Base-by-base conservation (phyloP, 2,113 vertebrate genomes). In the Aphyosemion australe region DNA sequence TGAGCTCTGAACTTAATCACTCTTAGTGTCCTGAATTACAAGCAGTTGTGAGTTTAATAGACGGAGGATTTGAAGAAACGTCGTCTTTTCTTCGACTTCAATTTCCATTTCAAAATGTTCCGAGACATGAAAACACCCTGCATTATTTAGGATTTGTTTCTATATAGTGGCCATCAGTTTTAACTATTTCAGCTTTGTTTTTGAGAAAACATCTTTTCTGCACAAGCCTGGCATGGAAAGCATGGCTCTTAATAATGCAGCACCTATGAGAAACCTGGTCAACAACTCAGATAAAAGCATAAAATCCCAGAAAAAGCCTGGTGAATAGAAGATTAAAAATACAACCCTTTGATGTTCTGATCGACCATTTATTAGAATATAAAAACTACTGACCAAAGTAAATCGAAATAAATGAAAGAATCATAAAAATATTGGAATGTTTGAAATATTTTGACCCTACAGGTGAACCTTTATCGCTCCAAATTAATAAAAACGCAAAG, bases 91-190 rank as follows among this genome's bases (percentile, higher is more conserved):
- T 8, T 7, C 1, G 6, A 6, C 16, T 12, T 49, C 4, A 55
- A 37, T 39, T 75, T 7, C 19, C 2, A 53, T 58, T 59, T 58
- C 13, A 14, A 46, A 55, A 51, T 39, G 13, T 46, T 56, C 21
- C 59, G 50, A 19, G 67, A 12, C 46, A 63, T 14, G 43, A 12
- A 56, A 61, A 66, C n/a, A 6, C 13, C 11, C 5, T 59, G 12
- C 72, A 67, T 64, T 37, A 63, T 39, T 51, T 9, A 59, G 32
- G 31, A 32, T 53, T 58, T 19, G 37, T n/a, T 19, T 59, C 54
- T 47, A 49, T 19, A 41, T 56, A 47, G 18, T 18, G 11, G 14
- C 16, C 26, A 32, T 4, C 8, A 31, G 14, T 53, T 65, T 65
- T 18, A 61, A 57, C 62, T 11, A 76, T 31, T 52, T 50, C 32